phyloP scores from a whole-genome alignment of 2,797 vertebrate species.

The Anguilla marmorata region DNA sequence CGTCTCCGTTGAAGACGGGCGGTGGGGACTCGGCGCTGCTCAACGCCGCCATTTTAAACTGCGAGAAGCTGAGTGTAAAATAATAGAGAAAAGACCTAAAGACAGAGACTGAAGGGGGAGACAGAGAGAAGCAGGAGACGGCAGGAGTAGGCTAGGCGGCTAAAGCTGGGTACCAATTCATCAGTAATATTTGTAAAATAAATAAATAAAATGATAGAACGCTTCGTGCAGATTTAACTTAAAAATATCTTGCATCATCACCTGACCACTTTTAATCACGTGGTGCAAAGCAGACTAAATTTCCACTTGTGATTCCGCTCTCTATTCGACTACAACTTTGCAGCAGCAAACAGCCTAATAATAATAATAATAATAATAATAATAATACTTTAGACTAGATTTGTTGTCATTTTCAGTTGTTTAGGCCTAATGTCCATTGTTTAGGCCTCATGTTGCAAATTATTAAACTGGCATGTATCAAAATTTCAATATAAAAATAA shows the following conservation, averaged over 20 bases:
- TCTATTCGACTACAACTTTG: too few relatives aligned
- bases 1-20: conserved; percentile 81
- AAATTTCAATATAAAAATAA: too few relatives aligned
- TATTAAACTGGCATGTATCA: too few relatives aligned
- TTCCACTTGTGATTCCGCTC: too few relatives aligned
- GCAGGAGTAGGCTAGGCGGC: not conserved
- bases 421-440: too few relatives aligned
- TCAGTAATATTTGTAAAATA: not conserved
- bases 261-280: not conserved
- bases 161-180: conserved; percentile 4
- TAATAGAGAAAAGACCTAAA: conserved; percentile 56
- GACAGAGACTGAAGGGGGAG: conserved; percentile 70
- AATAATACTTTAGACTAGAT: too few relatives aligned
- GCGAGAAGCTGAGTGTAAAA: conserved; percentile 74
- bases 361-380: conserved; percentile 8
- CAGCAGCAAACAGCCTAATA: not conserved
- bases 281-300: too few relatives aligned
- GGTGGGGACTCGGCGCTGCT: conserved; percentile 83
- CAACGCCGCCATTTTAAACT: conserved; percentile 86
- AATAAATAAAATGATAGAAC: not conserved
- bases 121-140: conserved; percentile 58
- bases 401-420: too few relatives aligned
- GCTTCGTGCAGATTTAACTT: not conserved
- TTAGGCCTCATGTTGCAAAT: too few relatives aligned
- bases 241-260: not conserved